phyloP scores from a whole-genome alignment of 2,888 invertebrate genomes.

The Chrysotoxum bicinctum region DNA sequence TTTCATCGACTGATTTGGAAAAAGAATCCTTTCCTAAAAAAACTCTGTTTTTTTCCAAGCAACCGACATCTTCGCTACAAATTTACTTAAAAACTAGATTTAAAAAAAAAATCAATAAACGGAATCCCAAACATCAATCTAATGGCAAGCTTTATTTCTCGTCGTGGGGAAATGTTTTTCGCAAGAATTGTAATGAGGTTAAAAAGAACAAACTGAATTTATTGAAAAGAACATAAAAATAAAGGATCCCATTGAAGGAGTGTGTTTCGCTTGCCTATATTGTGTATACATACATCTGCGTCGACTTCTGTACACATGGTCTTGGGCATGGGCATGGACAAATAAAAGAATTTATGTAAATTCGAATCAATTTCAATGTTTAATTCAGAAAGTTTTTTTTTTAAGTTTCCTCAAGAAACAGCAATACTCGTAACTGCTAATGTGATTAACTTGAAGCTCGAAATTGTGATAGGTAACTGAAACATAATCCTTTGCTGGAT shows the following conservation, averaged over 20 bases:
- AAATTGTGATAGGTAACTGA: not conserved
- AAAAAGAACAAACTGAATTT: not conserved
- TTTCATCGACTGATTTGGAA: too few species aligned
- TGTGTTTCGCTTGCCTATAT: not conserved
- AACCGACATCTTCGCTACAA: not conserved
- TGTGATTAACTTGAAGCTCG: not conserved
- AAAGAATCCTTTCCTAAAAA: too few species aligned
- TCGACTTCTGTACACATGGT: not conserved
- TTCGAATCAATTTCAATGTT: not conserved
- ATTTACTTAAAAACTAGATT: not conserved
- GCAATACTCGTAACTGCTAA: not conserved
- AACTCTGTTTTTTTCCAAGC: too few species aligned
- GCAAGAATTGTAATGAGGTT: not conserved
- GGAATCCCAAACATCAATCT: not conserved
- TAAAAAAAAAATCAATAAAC: not conserved
- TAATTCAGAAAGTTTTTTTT: not conserved
- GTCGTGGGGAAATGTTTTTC: not conserved
- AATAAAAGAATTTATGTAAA: slow-evolving; percentile 1
- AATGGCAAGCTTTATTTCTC: not conserved
- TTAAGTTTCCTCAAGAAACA: not conserved
- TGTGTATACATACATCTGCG: not conserved
- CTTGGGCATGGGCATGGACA: not conserved
- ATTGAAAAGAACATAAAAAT: not conserved
- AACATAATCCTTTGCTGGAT: not conserved
- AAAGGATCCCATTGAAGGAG: not conserved